phyloP scores from a whole-genome alignment of 2,888 invertebrate species.

The Platypus cylindrus region DNA sequence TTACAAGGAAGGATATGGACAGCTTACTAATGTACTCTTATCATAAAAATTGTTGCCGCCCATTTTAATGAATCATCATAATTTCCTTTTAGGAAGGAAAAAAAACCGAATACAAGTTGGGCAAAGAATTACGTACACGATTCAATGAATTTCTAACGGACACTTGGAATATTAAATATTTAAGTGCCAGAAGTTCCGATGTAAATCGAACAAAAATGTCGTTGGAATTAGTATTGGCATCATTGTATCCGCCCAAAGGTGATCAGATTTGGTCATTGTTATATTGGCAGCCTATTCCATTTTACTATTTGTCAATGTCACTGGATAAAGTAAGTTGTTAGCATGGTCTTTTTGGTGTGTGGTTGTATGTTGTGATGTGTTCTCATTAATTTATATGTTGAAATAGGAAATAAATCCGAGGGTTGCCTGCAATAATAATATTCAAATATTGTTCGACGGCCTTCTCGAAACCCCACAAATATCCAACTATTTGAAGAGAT shows the following conservation, averaged over 20 bases:
- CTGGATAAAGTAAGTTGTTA: slow-evolving; percentile 3
- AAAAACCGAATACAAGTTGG: slow-evolving; percentile 27
- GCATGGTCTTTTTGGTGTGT: too few relatives aligned
- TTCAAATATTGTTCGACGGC: too few relatives aligned
- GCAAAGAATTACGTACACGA: slow-evolving; percentile 44
- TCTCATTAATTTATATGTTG: too few relatives aligned
- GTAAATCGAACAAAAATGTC: slow-evolving; percentile 60
- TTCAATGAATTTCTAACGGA: slow-evolving; percentile 46
- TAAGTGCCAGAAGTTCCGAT: slow-evolving; percentile 53
- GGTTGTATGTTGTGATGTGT: too few relatives aligned
- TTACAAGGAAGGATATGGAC: slow-evolving; percentile 10
- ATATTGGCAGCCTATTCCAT: slow-evolving; percentile 62
- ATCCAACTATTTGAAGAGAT: too few relatives aligned
- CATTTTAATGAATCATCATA: too few relatives aligned
- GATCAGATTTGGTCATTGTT: slow-evolving; percentile 43
- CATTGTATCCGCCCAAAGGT: slow-evolving; percentile 47
- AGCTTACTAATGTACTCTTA: slow-evolving; percentile 11
- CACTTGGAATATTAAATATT: slow-evolving; percentile 38
- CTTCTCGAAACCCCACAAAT: too few relatives aligned
- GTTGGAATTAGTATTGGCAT: slow-evolving; percentile 50
- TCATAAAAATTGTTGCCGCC: too few relatives aligned
- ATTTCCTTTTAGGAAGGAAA: too few relatives aligned
- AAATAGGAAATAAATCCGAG: too few relatives aligned
- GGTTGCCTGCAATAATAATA: too few relatives aligned
- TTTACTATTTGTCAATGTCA: slow-evolving; percentile 38